Base-by-base conservation (phyloP, 2,797 vertebrate species). In the Anniella stebbinsi region DNA sequence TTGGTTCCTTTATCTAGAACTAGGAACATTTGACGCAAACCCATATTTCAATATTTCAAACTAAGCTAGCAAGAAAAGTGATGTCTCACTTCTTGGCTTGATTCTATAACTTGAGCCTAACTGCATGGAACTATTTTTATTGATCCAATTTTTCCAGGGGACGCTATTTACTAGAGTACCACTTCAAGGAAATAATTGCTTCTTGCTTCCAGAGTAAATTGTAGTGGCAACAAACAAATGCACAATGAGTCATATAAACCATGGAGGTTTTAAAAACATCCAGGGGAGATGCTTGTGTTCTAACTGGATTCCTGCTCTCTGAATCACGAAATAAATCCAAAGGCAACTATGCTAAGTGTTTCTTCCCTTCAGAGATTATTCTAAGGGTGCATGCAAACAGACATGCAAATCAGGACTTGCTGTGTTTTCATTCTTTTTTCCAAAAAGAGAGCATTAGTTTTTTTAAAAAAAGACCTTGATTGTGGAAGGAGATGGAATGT, bases 141-240 rank as follows among this genome's bases (percentile, higher is more conserved):
- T 81, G 69, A 87, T 72, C 25, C 57, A 6, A 80, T 90, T 86
- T 90, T 80, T 70, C 83, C 67, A 48, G 73, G 11, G 23, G 54
- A 28, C 18, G 5, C 69, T 87, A 63, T 63, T 81, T 63, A n/a
- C 41, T 66, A 25, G 78, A 82, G 36, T 70, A 30, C 51, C 51
- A 80, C 38, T 87, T 86, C 77, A 82, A 73, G 28, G 89, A 87
- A 38, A 67, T 48, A 86, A 81, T 87, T 87, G 84, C 67, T 73
- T 80, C 51, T 81, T 86, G 84, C 84, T 90, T 81, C 57, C 66
- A 80, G 73, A 25, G 54, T 80, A 60, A 10, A 78, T 73, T 81
- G 69, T 73, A 21, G 77, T 81, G 77, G 81, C 80, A 86, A 86
- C 73, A 81, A 86, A 72, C 17, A 33, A 57, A 80, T 73, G 84